Conservation (phyloP, 1,140 invertebrate genomes). For the Caligus rogercresseyi region DNA sequence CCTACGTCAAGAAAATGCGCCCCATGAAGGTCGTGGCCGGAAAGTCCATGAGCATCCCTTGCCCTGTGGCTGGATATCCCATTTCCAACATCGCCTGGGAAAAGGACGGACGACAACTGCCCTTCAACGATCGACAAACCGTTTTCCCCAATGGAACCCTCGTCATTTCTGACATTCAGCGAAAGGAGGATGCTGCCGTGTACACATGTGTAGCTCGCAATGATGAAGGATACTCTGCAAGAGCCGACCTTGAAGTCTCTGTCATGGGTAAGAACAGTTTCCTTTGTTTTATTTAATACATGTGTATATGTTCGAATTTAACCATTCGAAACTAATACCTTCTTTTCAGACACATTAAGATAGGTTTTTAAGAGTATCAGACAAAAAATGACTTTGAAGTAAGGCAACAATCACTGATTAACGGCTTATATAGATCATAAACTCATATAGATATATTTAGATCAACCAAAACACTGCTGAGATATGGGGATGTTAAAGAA, state of each 20-base stretch:
- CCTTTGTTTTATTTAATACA: conserved; percentile 18
- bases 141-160: conserved; percentile 83
- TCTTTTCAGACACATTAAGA: too few species aligned
- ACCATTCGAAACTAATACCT: too few species aligned
- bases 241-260: conserved; percentile 71
- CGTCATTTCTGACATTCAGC: conserved; percentile 79
- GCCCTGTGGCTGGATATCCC: conserved; percentile 82
- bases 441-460: too few species aligned
- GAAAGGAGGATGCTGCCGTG: conserved; percentile 72
- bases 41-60: conserved; percentile 66
- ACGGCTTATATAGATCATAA: too few species aligned
- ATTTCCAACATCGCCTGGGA: conserved; percentile 86
- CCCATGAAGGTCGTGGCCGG: conserved; percentile 86
- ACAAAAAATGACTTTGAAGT: too few species aligned
- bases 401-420: too few species aligned
- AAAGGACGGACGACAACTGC: conserved; percentile 53
- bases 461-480: too few species aligned
- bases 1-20: conserved; percentile 73
- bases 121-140: conserved; percentile 85
- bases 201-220: conserved; percentile 86
- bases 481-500: too few species aligned
- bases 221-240: conserved; percentile 65
- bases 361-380: too few species aligned
- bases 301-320: too few species aligned
- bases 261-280: conserved; percentile 63